Evolutionary conservation across 1,140 invertebrate species (phyloP), one percentile per base, ranked within the genome.

Genomic region (Drosophila sturtevanti): DNA sequence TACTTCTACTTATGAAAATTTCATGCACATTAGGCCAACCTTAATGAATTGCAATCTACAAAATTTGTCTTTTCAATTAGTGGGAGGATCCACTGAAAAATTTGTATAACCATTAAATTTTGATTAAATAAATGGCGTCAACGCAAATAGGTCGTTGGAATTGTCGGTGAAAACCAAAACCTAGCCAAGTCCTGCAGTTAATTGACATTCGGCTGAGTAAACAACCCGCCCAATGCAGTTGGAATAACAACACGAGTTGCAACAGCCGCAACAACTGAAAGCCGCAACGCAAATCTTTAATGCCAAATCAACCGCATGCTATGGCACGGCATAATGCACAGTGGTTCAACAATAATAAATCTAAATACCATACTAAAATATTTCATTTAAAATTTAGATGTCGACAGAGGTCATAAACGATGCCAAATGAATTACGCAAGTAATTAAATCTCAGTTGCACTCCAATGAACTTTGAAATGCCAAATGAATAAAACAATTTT

Each of bases 231-330:
- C 65, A 59, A 21, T 59, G 70, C 70, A 52, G 31, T 65, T 41
- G 68, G 21, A 65, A 11, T 21, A 65, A 12, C 54, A 67, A 12
- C 55, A 41, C 52, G 22, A 1, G 2, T 31, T 21, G 48, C 60
- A 34, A 52, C 61, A 64, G 44, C 79, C 64, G 73, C 82, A 72
- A 61, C 69, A 69, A 51, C 70, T 31, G 54, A 74, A 71, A 87
- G 55, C 81, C 81, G 60, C 81, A 86, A 76, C 82, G 87, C 82
- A 86, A 86, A 86, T 87, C 81, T 87, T 86, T 86, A 87, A 86
- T 86, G 82, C 68, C 81, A 63, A 76, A 38, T 76, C 68, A 70
- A 87, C 79, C 81, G 71, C 81, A 87, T 31, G 64, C 78, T 67
- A 60, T 65, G 55, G 22, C 11, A 16, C 34, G 18, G 22, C 22